Percentiles rank a stretch among this genome's conserved stretches.
phyloP scores from a whole-genome alignment of 64 coral and sea anemone species.

The Montipora cactus region DNA sequence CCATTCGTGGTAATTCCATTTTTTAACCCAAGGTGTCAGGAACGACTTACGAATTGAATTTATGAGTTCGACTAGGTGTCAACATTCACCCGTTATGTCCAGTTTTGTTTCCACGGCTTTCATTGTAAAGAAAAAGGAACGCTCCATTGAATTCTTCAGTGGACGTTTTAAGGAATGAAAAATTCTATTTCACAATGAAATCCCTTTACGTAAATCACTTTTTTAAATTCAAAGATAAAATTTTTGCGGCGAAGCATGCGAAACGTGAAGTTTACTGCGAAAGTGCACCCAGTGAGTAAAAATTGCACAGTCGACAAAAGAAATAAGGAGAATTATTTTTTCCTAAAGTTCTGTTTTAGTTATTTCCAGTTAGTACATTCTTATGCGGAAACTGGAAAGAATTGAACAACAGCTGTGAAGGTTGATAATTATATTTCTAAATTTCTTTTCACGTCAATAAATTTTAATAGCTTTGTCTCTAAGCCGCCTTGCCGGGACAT shows the following conservation, averaged over 20 bases:
- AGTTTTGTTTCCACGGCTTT: constrained; percentile 8
- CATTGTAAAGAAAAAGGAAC: neutral
- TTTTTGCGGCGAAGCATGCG: neutral
- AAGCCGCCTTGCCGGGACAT: neutral
- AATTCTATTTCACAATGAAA: neutral
- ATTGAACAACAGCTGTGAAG: neutral
- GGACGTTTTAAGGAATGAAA: neutral
- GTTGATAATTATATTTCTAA: neutral
- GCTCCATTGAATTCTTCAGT: neutral
- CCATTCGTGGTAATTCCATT: neutral
- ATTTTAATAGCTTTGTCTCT: neutral
- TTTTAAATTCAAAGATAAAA: neutral
- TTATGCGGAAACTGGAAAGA: neutral
- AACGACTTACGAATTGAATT: neutral
- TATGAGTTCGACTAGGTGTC: neutral
- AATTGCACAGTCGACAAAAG: neutral
- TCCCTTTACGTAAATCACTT: neutral
- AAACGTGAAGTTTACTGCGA: neutral
- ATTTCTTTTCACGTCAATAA: neutral
- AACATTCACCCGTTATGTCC: neutral
- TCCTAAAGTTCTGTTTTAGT: neutral
- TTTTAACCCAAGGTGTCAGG: neutral
- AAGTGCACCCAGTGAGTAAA: neutral
- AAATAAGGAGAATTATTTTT: neutral
- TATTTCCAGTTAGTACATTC: neutral